These are phyloP conservation scores for Spea multiplicata DNA, from an alignment of 2,113 vertebrate species.

Conservation along the genomic window DNA sequence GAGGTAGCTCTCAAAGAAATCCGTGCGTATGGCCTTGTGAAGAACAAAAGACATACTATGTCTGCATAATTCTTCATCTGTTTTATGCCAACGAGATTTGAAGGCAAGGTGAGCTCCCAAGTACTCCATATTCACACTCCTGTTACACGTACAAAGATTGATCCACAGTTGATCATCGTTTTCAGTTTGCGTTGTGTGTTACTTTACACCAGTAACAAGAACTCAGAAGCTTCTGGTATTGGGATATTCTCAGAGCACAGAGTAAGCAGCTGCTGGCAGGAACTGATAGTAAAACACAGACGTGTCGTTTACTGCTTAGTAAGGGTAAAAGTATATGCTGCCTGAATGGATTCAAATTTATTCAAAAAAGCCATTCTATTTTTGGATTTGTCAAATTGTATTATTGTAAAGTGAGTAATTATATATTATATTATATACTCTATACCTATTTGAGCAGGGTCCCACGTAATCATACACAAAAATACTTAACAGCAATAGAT, in stretches of 20 bases:
- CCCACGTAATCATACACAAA: no score
- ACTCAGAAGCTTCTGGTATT: slow-evolving; percentile 59
- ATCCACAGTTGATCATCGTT: slow-evolving; percentile 48
- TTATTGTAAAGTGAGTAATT: not conserved
- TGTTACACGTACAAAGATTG: not conserved
- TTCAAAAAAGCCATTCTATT: slow-evolving; percentile 40
- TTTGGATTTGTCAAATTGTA: slow-evolving; percentile 15
- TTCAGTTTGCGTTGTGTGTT: slow-evolving; percentile 53
- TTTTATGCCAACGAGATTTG: slow-evolving; percentile 81
- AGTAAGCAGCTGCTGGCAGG: slow-evolving; percentile 64
- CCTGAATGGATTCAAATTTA: slow-evolving; percentile 24
- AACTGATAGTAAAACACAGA: slow-evolving; percentile 56
- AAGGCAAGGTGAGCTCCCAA: slow-evolving; percentile 84
- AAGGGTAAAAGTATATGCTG: slow-evolving; percentile 50
- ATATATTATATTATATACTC: not conserved
- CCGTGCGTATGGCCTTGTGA: slow-evolving; percentile 78
- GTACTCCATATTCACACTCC: slow-evolving; percentile 61
- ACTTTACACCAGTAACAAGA: slow-evolving; percentile 67
- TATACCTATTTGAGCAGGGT: no score
- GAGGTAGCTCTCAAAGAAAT: slow-evolving; percentile 95
- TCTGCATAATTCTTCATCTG: slow-evolving; percentile 81
- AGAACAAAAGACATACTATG: slow-evolving; percentile 93
- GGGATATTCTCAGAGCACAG: slow-evolving; percentile 61
- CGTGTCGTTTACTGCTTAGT: slow-evolving; percentile 62
- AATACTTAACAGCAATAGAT: no score